These are phyloP conservation scores for Hydrophis major DNA, from an alignment of 2,797 vertebrate species.

Conservation along the genomic window DNA sequence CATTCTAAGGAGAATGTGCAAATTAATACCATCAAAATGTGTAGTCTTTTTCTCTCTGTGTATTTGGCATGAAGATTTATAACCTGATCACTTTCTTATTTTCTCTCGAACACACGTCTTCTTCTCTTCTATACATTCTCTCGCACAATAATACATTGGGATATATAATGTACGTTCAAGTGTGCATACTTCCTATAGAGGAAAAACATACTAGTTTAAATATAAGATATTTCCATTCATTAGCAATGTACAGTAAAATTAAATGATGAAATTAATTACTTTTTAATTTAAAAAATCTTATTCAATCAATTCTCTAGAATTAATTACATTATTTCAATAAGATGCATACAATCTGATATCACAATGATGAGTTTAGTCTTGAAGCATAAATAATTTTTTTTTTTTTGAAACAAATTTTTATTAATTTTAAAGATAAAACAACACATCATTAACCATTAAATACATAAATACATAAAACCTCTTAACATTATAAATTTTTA, in stretches of 20 bases:
- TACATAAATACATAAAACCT: too few relatives aligned
- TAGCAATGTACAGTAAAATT: conserved; percentile 37
- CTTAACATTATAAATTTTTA: too few relatives aligned
- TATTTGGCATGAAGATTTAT: conserved; percentile 26
- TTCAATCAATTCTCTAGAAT: not conserved
- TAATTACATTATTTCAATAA: conserved; percentile 32
- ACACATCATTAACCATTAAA: too few relatives aligned
- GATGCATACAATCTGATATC: not conserved
- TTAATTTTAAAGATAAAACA: too few relatives aligned
- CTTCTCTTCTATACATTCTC: not conserved
- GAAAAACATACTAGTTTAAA: conserved; percentile 27
- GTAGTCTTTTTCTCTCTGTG: not conserved
- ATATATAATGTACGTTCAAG: conserved; percentile 46
- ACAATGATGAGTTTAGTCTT: not conserved
- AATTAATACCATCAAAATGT: conserved; percentile 43
- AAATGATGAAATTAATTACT: conserved; percentile 13
- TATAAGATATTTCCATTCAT: conserved; percentile 42
- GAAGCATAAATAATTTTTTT: not conserved
- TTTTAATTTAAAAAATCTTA: not conserved
- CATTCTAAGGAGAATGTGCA: conserved; percentile 40
- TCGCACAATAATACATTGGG: conserved; percentile 48
- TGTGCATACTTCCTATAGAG: conserved; percentile 26
- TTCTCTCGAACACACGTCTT: not conserved
- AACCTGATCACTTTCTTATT: not conserved
- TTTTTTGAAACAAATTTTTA: too few relatives aligned